Evolutionary conservation across 2,888 invertebrate genomes (phyloP), one percentile per base, ranked within the genome.

Genomic region (Napeogenes inachia): DNA sequence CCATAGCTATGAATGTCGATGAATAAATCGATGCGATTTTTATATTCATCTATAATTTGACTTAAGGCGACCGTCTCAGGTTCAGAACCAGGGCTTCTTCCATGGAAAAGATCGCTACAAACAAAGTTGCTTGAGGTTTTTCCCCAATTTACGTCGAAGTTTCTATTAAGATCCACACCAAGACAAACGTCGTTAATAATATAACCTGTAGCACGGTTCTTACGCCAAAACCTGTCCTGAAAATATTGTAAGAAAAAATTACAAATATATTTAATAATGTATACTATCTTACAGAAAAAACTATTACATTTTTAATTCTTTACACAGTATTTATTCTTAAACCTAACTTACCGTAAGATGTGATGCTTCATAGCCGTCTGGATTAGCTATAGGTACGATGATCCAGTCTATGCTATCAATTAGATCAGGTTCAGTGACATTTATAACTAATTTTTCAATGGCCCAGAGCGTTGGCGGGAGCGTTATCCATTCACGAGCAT

Each of bases 1-100:
- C 95, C 95, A 72, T 92, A 95, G n/a, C 95, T 94, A 75, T 96
- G 96, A 64, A 96, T 84, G 0, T 94, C 93, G 8, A 96, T 73
- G 77, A 95, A 96, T 62, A 94, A 81, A 58, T 93, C 91, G 32
- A 92, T 85, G 8, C 90, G 80, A 13, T 81, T 73, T 0, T 88
- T 81, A 45, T 92, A 76, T 2, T 89, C 77, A 2, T 87, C 70
- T 46, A 95, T 76, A 66, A 93, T 88, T 65, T 93, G 91, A 0
- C 92, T 85, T 6, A 95, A 83, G 55, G 92, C 85, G 32, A 73
- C 73, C 0, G 92, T 93, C 81, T 95, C 96, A 0, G 92, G 91
- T 77, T 95, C 94, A 0, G 95, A 94, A 80, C 94, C 93, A 0
- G 94, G 76, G 0, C 74, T 63, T 0, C 82, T 75, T 0, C 96